These are phyloP conservation scores for Magallana angulata DNA, from an alignment of 1,140 invertebrate species.

Conservation along the genomic window DNA sequence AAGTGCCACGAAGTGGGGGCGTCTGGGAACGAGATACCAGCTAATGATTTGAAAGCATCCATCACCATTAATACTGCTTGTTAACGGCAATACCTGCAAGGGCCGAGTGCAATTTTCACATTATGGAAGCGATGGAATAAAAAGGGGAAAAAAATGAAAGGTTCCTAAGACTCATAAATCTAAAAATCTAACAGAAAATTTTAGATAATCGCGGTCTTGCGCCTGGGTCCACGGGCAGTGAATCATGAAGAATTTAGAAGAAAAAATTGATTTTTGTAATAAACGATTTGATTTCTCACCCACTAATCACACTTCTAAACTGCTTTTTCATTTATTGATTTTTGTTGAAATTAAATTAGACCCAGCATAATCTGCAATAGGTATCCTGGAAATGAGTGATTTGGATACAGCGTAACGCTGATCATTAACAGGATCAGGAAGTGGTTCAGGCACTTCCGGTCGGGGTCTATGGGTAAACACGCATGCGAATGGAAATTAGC, in stretches of 20 bases:
- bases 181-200: neutral
- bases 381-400: slow-evolving; percentile 7
- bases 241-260: slow-evolving; percentile 15
- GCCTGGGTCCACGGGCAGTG: neutral
- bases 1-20: neutral
- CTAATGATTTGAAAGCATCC: neutral
- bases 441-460: slow-evolving; percentile 13
- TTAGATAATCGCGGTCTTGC: neutral
- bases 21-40: neutral
- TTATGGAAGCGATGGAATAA: neutral
- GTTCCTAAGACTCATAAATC: neutral
- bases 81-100: slow-evolving; percentile 2
- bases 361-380: neutral
- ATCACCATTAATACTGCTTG: neutral
- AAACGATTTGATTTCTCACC: slow-evolving; percentile 12
- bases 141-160: neutral
- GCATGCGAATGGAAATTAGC: neutral
- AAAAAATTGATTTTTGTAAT: slow-evolving; percentile 12
- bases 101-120: neutral
- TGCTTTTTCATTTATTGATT: neutral
- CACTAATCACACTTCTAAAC: neutral
- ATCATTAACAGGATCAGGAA: slow-evolving; percentile 8
- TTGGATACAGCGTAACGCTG: neutral
- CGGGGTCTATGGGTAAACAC: neutral
- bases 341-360: slow-evolving; percentile 4